Evolutionary conservation across 1,140 invertebrate species (phyloP), one percentile per base, ranked within the genome.

Genomic region (Pogonus chalceus): DNA sequence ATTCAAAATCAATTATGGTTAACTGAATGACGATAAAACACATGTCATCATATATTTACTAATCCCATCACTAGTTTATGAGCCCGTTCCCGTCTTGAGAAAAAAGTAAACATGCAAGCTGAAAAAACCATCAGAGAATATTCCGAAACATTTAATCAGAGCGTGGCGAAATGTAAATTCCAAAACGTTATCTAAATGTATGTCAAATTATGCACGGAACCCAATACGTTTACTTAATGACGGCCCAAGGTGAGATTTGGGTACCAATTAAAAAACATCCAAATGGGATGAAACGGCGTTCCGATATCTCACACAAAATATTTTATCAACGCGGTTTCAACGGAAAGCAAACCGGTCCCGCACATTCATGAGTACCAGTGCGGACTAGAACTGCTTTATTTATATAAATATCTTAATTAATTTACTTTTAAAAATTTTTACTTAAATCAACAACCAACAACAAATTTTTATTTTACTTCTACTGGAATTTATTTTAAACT

Each of bases 261-360:
- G 18, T 18, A 18, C 37, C 37, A 43, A 43, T 43, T 43, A 43
- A 43, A 43, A 43, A 43, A 43, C 37, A 18, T 43, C 37, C 7
- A 43, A 43, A 43, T 43, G 7, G 37, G 37, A 43, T 43, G 18
- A 43, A 43, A 43, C 18, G 18, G 7, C 37, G 37, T 43, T 10
- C 37, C 37, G 37, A 43, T 43, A 43, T 43, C 37, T 43, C 37
- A 43, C 37, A 43, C 37, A 18, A 43, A 43, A 43, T 43, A 43
- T 43, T 43, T 43, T 18, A 43, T 18, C 37, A 43, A 18, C 9
- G 18, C n/a, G n/a, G n/a, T n/a, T n/a, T n/a, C 7, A 43, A 31
- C 26, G 7, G 26, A 43, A 43, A 18, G 18, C 18, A 43, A 43
- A 43, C 37, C 37, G 37, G 37, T 43, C 37, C n/a, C n/a, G n/a